Evolutionary conservation across 2,888 invertebrate species (phyloP), one percentile per base, ranked within the genome.

Genomic region (Phortica okadai): DNA sequence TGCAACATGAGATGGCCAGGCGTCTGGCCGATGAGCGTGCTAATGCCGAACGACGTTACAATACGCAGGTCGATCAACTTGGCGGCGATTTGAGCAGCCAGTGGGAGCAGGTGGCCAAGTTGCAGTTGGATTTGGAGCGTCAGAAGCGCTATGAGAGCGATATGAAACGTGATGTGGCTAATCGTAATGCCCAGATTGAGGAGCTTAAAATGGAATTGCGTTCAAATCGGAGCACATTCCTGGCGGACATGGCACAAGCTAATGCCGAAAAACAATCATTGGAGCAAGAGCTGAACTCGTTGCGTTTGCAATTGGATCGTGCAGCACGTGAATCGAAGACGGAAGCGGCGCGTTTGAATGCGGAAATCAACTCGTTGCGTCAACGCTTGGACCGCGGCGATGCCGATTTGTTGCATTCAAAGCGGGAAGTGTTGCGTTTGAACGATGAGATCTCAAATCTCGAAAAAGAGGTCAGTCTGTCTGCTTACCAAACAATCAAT

Each of bases 121-220:
- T 96, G 42, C 95, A 95, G 92, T 87, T 97, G 87, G 97, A 97
- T 76, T 85, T 96, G 80, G 97, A 97, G 80, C 94, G 96, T 44
- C 96, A 96, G 84, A 94, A 95, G 77, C 93, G 97, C 10, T 94
- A 95, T 81, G 95, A 96, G 84, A 92, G 93, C 2, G 96, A 97
- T 81, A 89, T 96, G 64, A 94, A 95, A 81, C 93, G 96, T n/a
- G 96, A 97, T 81, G 89, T 96, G 16, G 93, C 94, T 0, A 95
- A 95, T 92, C 95, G 95, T 86, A 95, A 94, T 82, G 93, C 94
- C 0, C 94, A 95, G 76, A 94, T 96, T 72, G 96, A 97, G 54
- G 96, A 96, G 82, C 90, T 97, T 3, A 95, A 95, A 87, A 95
- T 95, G 92, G 97, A 97, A 84, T 92, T 96, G 78, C 95, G 95